Conservation (phyloP, 2,797 vertebrate species). For the Phaenicophaeus curvirostris region DNA sequence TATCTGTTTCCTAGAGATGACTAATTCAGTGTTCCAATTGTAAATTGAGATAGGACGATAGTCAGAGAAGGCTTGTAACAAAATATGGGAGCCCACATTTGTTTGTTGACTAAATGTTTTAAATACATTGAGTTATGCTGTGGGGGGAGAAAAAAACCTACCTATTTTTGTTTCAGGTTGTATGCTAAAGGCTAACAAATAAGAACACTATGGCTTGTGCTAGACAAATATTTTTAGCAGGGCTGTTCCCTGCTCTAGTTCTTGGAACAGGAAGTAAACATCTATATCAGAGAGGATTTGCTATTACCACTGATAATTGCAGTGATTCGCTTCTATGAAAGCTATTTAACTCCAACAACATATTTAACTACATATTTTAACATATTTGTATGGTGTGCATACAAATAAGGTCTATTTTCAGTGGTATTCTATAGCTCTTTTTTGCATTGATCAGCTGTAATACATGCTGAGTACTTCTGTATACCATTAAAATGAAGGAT, state of each 20-base stretch:
- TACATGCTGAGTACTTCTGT: slow-evolving; percentile 34
- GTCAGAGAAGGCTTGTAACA: background rate
- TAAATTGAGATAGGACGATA: background rate
- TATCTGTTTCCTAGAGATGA: slow-evolving; percentile 36
- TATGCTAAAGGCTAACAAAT: slow-evolving; percentile 32
- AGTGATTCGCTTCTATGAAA: slow-evolving; percentile 56
- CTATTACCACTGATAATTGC: slow-evolving; percentile 53
- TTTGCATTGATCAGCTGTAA: slow-evolving; percentile 48
- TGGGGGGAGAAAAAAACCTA: background rate
- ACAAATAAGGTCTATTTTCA: slow-evolving; percentile 63
- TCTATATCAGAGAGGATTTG: slow-evolving; percentile 37
- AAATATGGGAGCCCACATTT: background rate
- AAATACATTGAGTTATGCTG: background rate
- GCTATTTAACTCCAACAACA: slow-evolving; percentile 56
- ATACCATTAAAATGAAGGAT: slow-evolving; percentile 34
- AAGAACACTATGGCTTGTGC: background rate
- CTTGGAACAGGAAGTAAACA: slow-evolving; percentile 53
- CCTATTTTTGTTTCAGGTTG: background rate
- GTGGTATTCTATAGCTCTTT: slow-evolving; percentile 48
- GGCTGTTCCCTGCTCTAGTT: slow-evolving; percentile 36
- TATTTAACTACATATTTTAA: slow-evolving; percentile 59
- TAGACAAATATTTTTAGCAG: slow-evolving; percentile 25
- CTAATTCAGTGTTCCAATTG: slow-evolving; percentile 6
- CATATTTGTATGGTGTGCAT: slow-evolving; percentile 35
- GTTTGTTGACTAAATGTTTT: slow-evolving; percentile 20